Evolutionary conservation across 2,113 vertebrate species (phyloP).

Genomic region (Heterotilapia buettikoferi): DNA sequence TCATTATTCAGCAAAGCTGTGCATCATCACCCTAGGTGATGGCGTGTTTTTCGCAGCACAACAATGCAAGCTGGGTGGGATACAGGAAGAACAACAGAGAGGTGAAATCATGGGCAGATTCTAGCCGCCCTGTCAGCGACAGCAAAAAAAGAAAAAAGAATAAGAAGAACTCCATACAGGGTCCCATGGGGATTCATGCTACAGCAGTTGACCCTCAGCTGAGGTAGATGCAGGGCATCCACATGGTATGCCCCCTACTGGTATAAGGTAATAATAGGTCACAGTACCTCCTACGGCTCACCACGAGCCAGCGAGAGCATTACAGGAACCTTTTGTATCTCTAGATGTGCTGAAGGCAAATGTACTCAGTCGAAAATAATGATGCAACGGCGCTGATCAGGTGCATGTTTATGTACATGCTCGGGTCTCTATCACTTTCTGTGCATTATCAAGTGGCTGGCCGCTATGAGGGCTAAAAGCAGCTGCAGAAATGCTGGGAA

Average conservation of each 20-base stretch:
- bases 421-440: not conserved
- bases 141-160: not conserved
- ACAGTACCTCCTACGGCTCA: not conserved
- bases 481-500: slow-evolving; percentile 6
- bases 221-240: slow-evolving; percentile 16
- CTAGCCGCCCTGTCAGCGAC: not conserved
- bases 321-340: not conserved
- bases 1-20: slow-evolving; percentile 54
- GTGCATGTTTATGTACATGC: not conserved
- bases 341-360: not conserved
- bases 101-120: slow-evolving; percentile 46
- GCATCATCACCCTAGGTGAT: slow-evolving; percentile 52
- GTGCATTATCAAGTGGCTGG: not conserved
- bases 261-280: slow-evolving; percentile 1
- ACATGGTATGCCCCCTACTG: slow-evolving; percentile 23
- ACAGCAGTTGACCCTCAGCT: slow-evolving; percentile 27
- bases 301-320: not conserved
- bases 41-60: slow-evolving; percentile 20
- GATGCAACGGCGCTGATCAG: not conserved
- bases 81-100: slow-evolving; percentile 22
- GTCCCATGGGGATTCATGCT: slow-evolving; percentile 36
- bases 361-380: slow-evolving; percentile 4
- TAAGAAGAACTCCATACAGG: not conserved
- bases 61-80: slow-evolving; percentile 18
- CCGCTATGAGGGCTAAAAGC: not conserved